These are phyloP conservation scores for Orthonyx spaldingii DNA, from an alignment of 2,113 vertebrate genomes.

Conservation along the genomic window DNA sequence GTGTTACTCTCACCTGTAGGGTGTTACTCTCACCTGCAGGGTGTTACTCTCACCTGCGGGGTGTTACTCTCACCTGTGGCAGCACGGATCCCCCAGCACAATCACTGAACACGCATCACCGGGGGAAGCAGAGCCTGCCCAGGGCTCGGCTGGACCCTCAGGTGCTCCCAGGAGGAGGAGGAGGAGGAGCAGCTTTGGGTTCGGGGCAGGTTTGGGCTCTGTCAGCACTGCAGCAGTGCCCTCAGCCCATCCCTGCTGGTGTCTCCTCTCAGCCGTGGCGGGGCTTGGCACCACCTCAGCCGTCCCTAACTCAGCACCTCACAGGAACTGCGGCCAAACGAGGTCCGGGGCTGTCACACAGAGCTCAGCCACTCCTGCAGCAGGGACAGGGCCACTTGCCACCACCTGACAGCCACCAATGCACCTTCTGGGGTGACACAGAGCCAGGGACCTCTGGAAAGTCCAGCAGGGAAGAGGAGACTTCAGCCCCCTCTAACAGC, in stretches of 20 bases:
- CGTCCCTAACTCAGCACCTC: not conserved
- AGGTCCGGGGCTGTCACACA: not conserved
- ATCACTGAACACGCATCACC: fast-evolving
- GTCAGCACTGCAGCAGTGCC: not conserved
- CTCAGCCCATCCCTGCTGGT: not conserved
- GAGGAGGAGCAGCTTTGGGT: not conserved
- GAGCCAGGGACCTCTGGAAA: not conserved
- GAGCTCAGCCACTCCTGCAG: not conserved
- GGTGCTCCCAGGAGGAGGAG: not conserved
- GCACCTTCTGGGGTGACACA: not conserved
- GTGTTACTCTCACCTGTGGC: not conserved
- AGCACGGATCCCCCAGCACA: not conserved
- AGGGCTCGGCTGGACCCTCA: not conserved
- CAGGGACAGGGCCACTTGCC: not conserved
- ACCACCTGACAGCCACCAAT: not conserved
- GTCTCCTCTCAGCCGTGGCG: not conserved
- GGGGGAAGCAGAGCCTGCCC: not conserved
- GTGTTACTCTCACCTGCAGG: not conserved
- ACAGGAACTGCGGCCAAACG: fast-evolving
- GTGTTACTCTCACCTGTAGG: fast-evolving
- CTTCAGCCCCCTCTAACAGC: not conserved
- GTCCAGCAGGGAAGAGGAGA: not conserved
- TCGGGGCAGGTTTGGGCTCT: not conserved
- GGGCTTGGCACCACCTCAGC: not conserved
- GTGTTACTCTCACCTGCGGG: not conserved